These are phyloP conservation scores for Macroramphosus scolopax DNA, from an alignment of 2,797 vertebrate species.

Conservation along the genomic window DNA sequence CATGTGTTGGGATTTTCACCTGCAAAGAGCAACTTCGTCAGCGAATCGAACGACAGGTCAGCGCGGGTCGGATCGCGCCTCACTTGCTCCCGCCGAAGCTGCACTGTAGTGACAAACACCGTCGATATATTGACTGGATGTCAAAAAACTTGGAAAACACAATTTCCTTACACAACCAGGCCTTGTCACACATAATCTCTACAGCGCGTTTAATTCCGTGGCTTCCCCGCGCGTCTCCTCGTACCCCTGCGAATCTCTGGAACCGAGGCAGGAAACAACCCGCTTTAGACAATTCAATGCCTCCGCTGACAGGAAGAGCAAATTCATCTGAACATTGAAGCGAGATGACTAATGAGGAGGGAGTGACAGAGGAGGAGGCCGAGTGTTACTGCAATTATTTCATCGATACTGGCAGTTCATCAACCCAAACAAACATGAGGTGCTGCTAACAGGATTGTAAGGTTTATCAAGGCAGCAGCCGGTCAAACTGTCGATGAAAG, in stretches of 20 bases:
- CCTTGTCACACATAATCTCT: slow-evolving; percentile 49
- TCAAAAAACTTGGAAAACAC: slow-evolving; percentile 79
- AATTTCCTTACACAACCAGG: slow-evolving; percentile 53
- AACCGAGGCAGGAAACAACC: slow-evolving; percentile 61
- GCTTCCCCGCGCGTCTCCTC: slow-evolving; percentile 22
- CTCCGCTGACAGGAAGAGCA: slow-evolving; percentile 61
- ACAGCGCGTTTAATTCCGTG: slow-evolving; percentile 51
- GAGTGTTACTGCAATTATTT: slow-evolving; percentile 66
- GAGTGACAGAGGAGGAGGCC: slow-evolving; percentile 68
- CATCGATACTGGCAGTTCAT: slow-evolving; percentile 75
- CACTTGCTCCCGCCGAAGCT: slow-evolving; percentile 54
- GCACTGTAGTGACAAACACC: slow-evolving; percentile 68
- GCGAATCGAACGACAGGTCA: slow-evolving; percentile 69
- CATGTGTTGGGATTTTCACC: slow-evolving; percentile 57
- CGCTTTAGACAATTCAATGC: slow-evolving; percentile 66
- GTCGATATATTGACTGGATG: slow-evolving; percentile 81
- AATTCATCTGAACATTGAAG: slow-evolving; percentile 61
- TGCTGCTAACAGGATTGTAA: slow-evolving; percentile 59
- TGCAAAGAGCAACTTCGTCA: slow-evolving; percentile 56
- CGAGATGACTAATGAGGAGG: slow-evolving; percentile 75
- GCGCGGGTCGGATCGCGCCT: slow-evolving; percentile 57
- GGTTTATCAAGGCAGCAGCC: too few species aligned
- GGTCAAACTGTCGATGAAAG: too few species aligned
- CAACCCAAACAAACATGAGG: slow-evolving; percentile 68
- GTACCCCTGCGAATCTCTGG: slow-evolving; percentile 55